Conservation (phyloP, 2,797 vertebrate species). For the Sebastes paucispinis region DNA sequence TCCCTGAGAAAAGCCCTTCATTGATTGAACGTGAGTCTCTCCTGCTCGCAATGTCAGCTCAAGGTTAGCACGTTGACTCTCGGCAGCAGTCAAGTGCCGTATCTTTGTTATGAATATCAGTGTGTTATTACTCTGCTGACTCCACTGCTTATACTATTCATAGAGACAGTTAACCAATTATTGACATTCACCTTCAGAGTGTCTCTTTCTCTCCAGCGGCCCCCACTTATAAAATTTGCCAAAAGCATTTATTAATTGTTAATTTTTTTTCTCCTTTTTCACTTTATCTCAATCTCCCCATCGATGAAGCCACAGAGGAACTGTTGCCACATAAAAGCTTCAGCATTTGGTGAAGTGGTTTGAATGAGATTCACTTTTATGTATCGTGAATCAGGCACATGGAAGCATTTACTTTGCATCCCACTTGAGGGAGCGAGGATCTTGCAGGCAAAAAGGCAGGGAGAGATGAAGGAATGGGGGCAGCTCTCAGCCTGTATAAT, state of each 20-base stretch:
- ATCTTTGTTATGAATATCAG: slow-evolving; percentile 58
- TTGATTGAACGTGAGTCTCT: slow-evolving; percentile 71
- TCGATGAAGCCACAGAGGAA: slow-evolving; percentile 40
- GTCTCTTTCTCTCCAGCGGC: slow-evolving; percentile 27
- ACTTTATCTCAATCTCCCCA: slow-evolving; percentile 26
- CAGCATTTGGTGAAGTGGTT: slow-evolving; percentile 52
- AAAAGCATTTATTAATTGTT: slow-evolving; percentile 59
- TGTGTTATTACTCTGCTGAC: slow-evolving; percentile 52
- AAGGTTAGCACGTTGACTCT: slow-evolving; percentile 66
- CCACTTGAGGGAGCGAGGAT: slow-evolving; percentile 64
- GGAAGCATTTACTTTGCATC: slow-evolving; percentile 65
- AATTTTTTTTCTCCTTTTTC: slow-evolving; percentile 13
- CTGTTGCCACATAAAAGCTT: slow-evolving; percentile 59
- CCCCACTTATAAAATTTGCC: slow-evolving; percentile 40
- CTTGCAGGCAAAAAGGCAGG: slow-evolving; percentile 46
- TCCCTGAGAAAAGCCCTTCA: slow-evolving; percentile 78
- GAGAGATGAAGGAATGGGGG: slow-evolving; percentile 64
- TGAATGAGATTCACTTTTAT: slow-evolving; percentile 61
- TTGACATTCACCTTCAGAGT: slow-evolving; percentile 45
- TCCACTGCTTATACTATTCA: slow-evolving; percentile 59
- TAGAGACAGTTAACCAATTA: slow-evolving; percentile 51
- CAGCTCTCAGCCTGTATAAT: slow-evolving; percentile 44
- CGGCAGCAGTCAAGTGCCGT: slow-evolving; percentile 28
- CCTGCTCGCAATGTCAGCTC: slow-evolving; percentile 74
- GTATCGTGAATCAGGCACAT: slow-evolving; percentile 42